Evolutionary conservation across 1,140 invertebrate genomes (phyloP).

Genomic region (Cotesia glomerata): DNA sequence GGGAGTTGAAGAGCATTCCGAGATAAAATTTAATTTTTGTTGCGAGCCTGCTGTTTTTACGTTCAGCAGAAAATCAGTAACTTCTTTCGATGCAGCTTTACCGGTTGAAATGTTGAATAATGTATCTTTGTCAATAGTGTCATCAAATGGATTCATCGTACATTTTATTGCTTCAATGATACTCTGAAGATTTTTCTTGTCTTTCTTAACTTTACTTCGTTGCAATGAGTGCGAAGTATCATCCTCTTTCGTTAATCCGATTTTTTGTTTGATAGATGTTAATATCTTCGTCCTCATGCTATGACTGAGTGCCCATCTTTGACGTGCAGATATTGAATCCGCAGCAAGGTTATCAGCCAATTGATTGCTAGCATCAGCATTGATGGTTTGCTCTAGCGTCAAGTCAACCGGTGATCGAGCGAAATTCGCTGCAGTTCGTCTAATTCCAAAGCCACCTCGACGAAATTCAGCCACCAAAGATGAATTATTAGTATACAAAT

Average conservation of each 20-base stretch:
- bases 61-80: conserved; percentile 1
- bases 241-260: conserved; percentile 17
- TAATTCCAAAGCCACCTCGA: conserved; percentile 18
- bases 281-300: conserved; percentile 38
- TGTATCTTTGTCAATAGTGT: neutral
- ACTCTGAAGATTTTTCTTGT: neutral
- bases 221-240: conserved; percentile 24
- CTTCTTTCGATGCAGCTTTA: neutral
- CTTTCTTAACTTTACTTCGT: conserved; percentile 11
- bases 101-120: conserved; percentile 13
- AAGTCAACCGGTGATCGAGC: neutral
- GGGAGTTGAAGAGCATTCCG: no score
- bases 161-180: conserved; percentile 8
- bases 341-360: conserved; percentile 38
- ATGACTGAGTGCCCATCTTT: conserved; percentile 40
- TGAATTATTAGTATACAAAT: conserved; percentile 23
- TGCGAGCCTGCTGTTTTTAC: conserved; percentile 4
- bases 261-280: conserved; percentile 12
- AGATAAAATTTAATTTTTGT: no score
- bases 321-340: conserved; percentile 40
- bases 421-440: conserved; percentile 9
- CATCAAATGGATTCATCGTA: conserved; percentile 16
- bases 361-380: conserved; percentile 35
- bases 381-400: conserved; percentile 33
- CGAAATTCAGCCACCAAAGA: conserved; percentile 23